These are phyloP conservation scores for Fregetta grallaria DNA, from an alignment of 2,113 vertebrate species.

Conservation along the genomic window DNA sequence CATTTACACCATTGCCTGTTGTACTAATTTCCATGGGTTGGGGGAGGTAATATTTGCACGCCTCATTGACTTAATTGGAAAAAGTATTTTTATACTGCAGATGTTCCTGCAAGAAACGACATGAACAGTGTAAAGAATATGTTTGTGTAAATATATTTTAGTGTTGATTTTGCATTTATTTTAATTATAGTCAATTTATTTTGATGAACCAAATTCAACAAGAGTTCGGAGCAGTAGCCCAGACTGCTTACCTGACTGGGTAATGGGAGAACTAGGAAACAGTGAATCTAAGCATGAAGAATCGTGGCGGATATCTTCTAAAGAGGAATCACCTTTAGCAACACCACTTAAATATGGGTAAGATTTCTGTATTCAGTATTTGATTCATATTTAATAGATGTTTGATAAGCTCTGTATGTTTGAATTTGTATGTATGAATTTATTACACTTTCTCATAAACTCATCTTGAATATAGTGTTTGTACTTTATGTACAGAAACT, in stretches of 20 bases:
- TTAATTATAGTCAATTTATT: constrained; percentile 85
- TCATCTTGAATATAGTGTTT: not conserved
- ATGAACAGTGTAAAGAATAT: not conserved
- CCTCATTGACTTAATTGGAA: not conserved
- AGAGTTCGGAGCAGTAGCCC: constrained; percentile 14
- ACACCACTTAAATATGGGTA: constrained; percentile 63
- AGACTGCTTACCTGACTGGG: constrained; percentile 80
- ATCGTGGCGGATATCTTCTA: constrained; percentile 51
- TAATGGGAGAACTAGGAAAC: constrained; percentile 76
- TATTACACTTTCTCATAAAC: not conserved
- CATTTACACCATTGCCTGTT: not conserved
- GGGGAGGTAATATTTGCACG: not conserved
- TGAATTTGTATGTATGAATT: not conserved
- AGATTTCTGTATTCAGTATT: not conserved
- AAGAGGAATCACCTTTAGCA: constrained; percentile 32
- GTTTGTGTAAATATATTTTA: not conserved
- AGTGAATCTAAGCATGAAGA: constrained; percentile 39
- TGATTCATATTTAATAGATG: not conserved
- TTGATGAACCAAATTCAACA: constrained; percentile 80
- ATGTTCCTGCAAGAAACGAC: not conserved
- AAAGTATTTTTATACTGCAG: not conserved
- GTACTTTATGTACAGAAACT: not conserved
- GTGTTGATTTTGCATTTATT: not conserved
- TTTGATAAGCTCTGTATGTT: not conserved
- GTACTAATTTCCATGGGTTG: not conserved